Base-by-base conservation (phyloP, 2,888 invertebrate genomes). In the Elmis aenea region DNA sequence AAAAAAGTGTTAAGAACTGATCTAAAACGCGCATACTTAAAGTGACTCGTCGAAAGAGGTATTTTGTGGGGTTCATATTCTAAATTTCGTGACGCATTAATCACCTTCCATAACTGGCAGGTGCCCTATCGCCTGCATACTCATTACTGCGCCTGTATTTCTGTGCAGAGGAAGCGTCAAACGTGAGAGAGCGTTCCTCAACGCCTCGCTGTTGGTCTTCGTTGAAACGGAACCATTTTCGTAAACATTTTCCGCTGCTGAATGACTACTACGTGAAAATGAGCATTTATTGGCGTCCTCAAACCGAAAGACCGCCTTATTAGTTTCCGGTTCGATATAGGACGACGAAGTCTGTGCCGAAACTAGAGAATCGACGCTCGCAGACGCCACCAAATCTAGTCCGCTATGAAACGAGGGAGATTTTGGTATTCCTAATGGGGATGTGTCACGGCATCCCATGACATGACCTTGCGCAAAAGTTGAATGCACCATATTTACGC, bases 321-420 rank as follows among this genome's bases (percentile, higher is more conserved):
- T 29, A 8, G 37, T 23, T 32, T 36, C 33, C 15, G 33, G 30
- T 35, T 54, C 52, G 43, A 50, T 46, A 39, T 45, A 48, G 3
- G 48, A 38, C 6, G 42, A 23, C 24, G 48, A 33, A 23, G 46
- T 40, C 12, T 50, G 48, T 5, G 42, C 35, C 26, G 46, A 26
- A 6, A 46, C 39, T 3, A 54, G 33, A 10, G 54, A 52, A 28
- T 56, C 56, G 23, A 52, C 50, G 31, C 51, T 63, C 54, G 76
- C 78, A 52, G 75, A 79, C 42, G 85, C 84, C 57, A 85, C 83
- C 59, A 85, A 77, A 66, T 88, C 87, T 53, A 88, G 74, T 38
- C 87, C 88, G 69, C 86, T 85, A 69, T 89, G 88, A 70, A 88
- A 88, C 63, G 87, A 88, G 50, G 88, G 88, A 58, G 87, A 87